Evolutionary conservation across 2,113 vertebrate genomes (phyloP).

Genomic region (Mus musculus): GRCm39 chr8:50573001-50573500

Average conservation of each 20-base stretch:
- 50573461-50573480: too few species aligned
- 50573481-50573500: too few species aligned
- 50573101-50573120: not conserved
- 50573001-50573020: not conserved
- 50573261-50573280: constrained; percentile 56
- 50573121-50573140: not conserved
- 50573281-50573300: constrained; percentile 81
- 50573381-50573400: too few species aligned
- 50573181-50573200: not conserved
- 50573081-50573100: not conserved
- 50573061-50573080: not conserved
- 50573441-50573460: too few species aligned
- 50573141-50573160: not conserved
- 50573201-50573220: not conserved
- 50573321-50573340: constrained; percentile 12
- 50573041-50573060: not conserved
- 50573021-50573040: not conserved
- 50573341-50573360: too few species aligned
- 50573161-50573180: not conserved
- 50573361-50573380: too few species aligned
- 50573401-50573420: too few species aligned
- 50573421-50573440: too few species aligned
- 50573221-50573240: not conserved
- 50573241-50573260: constrained; percentile 36
- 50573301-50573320: constrained; percentile 44